Base-by-base conservation (phyloP, 2,888 invertebrate genomes). In the Polia nebulosa region DNA sequence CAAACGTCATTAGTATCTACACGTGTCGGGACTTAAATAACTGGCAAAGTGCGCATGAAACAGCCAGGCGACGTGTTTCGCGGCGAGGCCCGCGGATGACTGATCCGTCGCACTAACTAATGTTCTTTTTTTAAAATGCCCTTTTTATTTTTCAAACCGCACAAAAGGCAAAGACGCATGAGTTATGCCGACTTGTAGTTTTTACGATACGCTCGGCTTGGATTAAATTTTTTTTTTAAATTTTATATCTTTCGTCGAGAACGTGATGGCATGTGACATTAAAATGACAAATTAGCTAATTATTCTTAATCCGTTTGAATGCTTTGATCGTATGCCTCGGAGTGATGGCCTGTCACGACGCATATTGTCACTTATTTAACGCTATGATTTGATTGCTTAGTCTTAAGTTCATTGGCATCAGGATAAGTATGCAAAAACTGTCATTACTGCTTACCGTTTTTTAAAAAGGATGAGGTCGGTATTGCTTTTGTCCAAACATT, bases 251-350 rank as follows among this genome's bases (percentile, higher is more conserved):
- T 87, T 87, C 84, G 83, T 86, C 84, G 87, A 83, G 88, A 89
- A 94, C 95, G 95, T 95, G 95, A 93, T 92, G 95, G 95, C 94
- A 95, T 95, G 95, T 94, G 94, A 95, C 95, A 94, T 95, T 94
- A 94, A 95, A 95, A 95, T 95, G 95, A 95, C 92, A 94, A 95
- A 95, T 95, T 92, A 92, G 91, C 92, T 95, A 95, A 95, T 95
- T 95, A 95, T 94, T 95, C 94, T 94, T 93, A 91, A 94, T 94
- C 94, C 93, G 91, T 74, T 83, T 91, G 92, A 93, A 92, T 90
- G 91, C 90, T 91, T 92, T 93, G 93, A 94, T 92, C 89, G 90
- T 88, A 80, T 76, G 86, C 76, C 62, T 67, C 80, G 82, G 89
- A 91, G 87, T 92, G 92, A 91, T 90, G 92, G 86, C 72, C 88